Evolutionary conservation across 2,797 vertebrate species (phyloP).

Genomic region (Lepus oiostolus): DNA sequence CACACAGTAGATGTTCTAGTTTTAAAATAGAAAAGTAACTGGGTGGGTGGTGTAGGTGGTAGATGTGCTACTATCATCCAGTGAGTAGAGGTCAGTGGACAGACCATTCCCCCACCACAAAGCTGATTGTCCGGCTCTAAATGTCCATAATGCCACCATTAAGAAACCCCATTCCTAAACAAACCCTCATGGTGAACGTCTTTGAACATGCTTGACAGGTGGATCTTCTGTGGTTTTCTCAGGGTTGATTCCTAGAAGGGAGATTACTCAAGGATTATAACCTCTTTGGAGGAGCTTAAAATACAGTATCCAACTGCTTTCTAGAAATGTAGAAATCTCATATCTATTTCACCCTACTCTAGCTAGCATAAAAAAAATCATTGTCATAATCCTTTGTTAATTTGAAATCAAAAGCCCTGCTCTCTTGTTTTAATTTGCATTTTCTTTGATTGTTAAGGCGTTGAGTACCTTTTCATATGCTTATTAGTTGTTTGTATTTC

Average conservation of each 20-base stretch:
- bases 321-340: background rate
- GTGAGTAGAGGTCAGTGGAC: background rate
- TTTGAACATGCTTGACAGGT: background rate
- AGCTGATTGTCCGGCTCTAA: background rate
- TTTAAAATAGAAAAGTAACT: background rate
- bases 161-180: background rate
- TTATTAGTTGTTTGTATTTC: slow-evolving; percentile 71
- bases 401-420: background rate
- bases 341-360: background rate
- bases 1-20: no score
- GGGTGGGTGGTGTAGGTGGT: background rate
- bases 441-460: slow-evolving; percentile 66
- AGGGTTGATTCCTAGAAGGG: background rate
- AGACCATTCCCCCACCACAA: background rate
- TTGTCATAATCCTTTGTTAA: slow-evolving; percentile 31
- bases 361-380: background rate
- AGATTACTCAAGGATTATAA: background rate
- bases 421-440: slow-evolving; percentile 65
- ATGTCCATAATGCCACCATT: background rate
- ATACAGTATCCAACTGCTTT: background rate
- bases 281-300: background rate
- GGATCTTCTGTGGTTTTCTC: background rate
- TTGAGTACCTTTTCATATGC: slow-evolving; percentile 71
- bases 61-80: background rate
- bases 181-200: background rate